Evolutionary conservation across 2,113 vertebrate species (phyloP).

Genomic region (Cyprinodon tularosa): DNA sequence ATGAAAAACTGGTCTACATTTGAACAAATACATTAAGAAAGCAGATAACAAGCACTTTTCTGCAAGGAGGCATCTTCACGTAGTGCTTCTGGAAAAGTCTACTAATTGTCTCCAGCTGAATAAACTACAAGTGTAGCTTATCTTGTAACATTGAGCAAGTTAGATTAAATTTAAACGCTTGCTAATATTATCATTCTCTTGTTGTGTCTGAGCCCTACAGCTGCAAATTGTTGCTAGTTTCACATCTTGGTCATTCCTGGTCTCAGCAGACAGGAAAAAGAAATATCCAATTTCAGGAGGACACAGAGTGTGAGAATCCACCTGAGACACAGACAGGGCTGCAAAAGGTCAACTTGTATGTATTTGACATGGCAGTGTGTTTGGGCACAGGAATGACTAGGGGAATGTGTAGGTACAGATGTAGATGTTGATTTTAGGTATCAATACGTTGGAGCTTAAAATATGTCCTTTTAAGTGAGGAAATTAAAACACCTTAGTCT

Average conservation of each 20-base stretch:
- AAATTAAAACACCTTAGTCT: background rate
- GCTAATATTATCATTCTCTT: slow-evolving; percentile 23
- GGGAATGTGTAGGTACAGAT: slow-evolving; percentile 1
- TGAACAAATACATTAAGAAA: background rate
- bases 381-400: slow-evolving; percentile 19
- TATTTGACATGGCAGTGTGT: slow-evolving; percentile 43
- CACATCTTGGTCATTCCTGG: slow-evolving; percentile 49
- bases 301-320: slow-evolving; percentile 47
- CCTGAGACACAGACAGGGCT: slow-evolving; percentile 54
- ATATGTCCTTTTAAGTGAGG: background rate
- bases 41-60: background rate
- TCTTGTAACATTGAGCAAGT: slow-evolving; percentile 11
- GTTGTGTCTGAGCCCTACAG: slow-evolving; percentile 20
- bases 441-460: background rate
- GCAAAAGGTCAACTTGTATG: slow-evolving; percentile 65
- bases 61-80: slow-evolving; percentile 2
- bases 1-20: background rate
- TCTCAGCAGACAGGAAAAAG: slow-evolving; percentile 43
- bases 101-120: slow-evolving; percentile 33
- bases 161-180: slow-evolving; percentile 29
- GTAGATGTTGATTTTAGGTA: slow-evolving; percentile 40
- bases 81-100: slow-evolving; percentile 17
- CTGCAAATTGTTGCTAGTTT: slow-evolving; percentile 35
- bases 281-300: slow-evolving; percentile 64
- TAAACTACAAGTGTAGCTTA: slow-evolving; percentile 1